phyloP scores from a whole-genome alignment of 2,113 vertebrate genomes.

The Lepisosteus oculatus region DNA sequence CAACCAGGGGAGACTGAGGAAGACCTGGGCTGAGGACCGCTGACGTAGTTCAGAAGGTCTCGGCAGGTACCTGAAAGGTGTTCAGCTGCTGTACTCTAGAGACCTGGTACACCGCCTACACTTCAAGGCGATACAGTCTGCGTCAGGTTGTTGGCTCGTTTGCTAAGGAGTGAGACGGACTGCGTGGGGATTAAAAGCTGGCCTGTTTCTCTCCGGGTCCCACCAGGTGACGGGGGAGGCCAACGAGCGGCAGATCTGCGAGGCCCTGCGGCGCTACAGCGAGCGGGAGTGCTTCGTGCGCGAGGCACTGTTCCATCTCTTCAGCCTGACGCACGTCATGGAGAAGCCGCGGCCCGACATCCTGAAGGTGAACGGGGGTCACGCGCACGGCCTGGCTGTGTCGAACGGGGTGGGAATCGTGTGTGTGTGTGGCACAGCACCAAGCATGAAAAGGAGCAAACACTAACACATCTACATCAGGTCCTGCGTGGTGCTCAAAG shows the following conservation, averaged over 20 bases:
- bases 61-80: too few relatives aligned
- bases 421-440: too few relatives aligned
- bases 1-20: too few relatives aligned
- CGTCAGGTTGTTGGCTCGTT: too few relatives aligned
- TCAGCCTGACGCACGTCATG: conserved; percentile 93
- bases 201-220: not conserved
- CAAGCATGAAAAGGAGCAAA: not conserved
- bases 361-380: conserved; percentile 76
- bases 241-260: conserved; percentile 93
- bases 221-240: conserved; percentile 93
- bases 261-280: conserved; percentile 90
- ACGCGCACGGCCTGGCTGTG: not conserved
- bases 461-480: not conserved
- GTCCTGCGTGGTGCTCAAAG: not conserved
- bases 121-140: too few relatives aligned
- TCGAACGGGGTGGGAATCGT: not conserved
- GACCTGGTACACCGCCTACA: too few relatives aligned
- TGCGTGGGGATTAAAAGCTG: too few relatives aligned
- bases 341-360: conserved; percentile 95
- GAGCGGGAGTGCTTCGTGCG: conserved; percentile 95
- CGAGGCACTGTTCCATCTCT: conserved; percentile 95
- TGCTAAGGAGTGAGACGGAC: too few relatives aligned
- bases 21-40: too few relatives aligned
- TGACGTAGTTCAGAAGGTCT: too few relatives aligned
- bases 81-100: too few relatives aligned